These are phyloP conservation scores for Eulemur albifrons DNA, from an alignment of 2,797 vertebrate species.

Conservation along the genomic window DNA sequence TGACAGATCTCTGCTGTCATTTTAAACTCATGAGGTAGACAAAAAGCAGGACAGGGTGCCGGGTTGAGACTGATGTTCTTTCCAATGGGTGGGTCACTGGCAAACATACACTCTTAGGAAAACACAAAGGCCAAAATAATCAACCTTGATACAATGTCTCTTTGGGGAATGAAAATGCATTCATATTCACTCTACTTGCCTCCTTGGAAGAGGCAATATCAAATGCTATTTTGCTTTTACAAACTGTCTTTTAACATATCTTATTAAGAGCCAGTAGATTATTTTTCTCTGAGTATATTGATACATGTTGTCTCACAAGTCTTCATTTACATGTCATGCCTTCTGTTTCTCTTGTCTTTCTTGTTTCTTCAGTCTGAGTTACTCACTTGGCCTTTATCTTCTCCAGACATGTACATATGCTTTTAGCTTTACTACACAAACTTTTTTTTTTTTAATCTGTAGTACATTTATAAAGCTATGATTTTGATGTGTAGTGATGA, in stretches of 20 bases:
- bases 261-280: not conserved
- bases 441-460: not conserved
- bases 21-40: not conserved
- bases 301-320: not conserved
- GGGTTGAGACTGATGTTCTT: not conserved
- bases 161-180: not conserved
- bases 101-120: not conserved
- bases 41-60: not conserved
- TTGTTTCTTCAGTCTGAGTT: not conserved
- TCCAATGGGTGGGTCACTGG: not conserved
- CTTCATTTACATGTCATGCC: not conserved
- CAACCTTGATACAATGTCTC: not conserved
- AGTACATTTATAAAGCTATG: not conserved
- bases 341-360: not conserved
- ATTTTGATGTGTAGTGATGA: not conserved
- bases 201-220: not conserved
- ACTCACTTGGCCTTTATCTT: not conserved
- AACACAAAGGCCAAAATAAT: not conserved
- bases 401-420: not conserved
- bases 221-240: constrained; percentile 37
- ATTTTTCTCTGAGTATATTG: not conserved
- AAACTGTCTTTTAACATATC: not conserved
- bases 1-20: not conserved
- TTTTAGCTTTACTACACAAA: constrained; percentile 3
- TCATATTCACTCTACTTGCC: not conserved